These are phyloP conservation scores for Bombus waltoni DNA, from an alignment of 1,140 invertebrate species.

Conservation along the genomic window DNA sequence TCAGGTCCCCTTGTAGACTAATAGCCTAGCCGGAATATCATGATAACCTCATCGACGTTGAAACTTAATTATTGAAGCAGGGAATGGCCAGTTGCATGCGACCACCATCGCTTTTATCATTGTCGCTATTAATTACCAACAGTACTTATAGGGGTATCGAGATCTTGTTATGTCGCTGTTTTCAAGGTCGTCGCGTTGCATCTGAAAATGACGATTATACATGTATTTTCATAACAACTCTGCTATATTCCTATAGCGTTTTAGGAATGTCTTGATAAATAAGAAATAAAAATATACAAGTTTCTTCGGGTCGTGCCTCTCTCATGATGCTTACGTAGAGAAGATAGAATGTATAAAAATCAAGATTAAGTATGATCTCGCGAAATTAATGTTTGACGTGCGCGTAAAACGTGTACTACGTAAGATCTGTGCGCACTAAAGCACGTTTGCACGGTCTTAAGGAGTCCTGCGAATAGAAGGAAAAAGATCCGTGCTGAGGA, in stretches of 20 bases:
- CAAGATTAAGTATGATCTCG: background rate
- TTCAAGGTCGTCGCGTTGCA: background rate
- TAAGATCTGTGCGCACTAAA: background rate
- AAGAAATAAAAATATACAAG: background rate
- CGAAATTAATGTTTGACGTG: background rate
- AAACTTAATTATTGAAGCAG: conserved; percentile 49
- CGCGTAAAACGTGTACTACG: background rate
- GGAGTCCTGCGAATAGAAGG: conserved; percentile 29
- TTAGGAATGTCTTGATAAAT: no score
- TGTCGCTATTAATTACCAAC: conserved; percentile 23
- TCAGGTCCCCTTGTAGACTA: conserved; percentile 7
- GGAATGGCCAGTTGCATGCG: conserved; percentile 30
- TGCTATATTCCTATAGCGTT: background rate
- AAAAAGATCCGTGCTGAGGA: conserved; percentile 23
- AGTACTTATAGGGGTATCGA: background rate
- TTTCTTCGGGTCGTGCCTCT: background rate
- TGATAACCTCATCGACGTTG: conserved; percentile 32
- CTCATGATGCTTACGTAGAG: background rate
- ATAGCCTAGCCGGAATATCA: conserved; percentile 26
- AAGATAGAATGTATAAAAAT: background rate
- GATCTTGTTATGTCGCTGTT: background rate
- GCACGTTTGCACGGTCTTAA: background rate
- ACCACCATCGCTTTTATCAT: conserved; percentile 29
- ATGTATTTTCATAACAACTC: background rate
- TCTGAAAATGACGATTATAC: background rate